phyloP scores from a whole-genome alignment of 2,797 vertebrate genomes.

The Ctenosaura bakeri region DNA sequence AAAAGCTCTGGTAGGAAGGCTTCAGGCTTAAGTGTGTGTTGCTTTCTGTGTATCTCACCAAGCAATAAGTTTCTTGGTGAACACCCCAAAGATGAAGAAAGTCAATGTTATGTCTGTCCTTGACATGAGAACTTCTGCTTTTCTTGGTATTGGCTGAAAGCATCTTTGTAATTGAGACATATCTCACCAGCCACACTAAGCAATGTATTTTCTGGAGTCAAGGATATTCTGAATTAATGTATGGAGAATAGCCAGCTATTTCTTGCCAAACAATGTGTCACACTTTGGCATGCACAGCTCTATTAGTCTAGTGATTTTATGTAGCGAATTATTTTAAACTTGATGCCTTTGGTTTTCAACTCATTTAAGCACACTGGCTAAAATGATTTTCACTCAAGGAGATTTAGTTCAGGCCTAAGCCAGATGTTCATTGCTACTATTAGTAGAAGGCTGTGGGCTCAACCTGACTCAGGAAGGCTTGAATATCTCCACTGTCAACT shows the following conservation, averaged over 20 bases:
- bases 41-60: constrained; percentile 5
- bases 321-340: constrained; percentile 44
- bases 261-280: constrained; percentile 47
- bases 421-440: constrained; percentile 21
- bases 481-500: background rate
- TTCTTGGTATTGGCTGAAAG: constrained; percentile 31
- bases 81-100: background rate
- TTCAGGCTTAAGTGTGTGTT: constrained; percentile 8
- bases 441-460: background rate
- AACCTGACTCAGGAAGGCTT: background rate
- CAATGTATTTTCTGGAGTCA: constrained; percentile 30
- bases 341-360: constrained; percentile 30
- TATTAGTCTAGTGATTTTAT: constrained; percentile 42
- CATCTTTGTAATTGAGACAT: constrained; percentile 31
- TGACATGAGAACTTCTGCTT: constrained; percentile 32
- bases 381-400: constrained; percentile 36
- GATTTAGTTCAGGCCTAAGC: constrained; percentile 6
- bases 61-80: background rate
- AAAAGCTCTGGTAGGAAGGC: constrained; percentile 10
- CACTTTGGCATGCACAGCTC: constrained; percentile 37
- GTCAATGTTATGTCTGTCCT: constrained; percentile 2
- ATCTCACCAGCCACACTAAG: constrained; percentile 24
- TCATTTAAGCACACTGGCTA: constrained; percentile 33
- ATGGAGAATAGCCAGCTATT: constrained; percentile 42
- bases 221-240: constrained; percentile 40